Base-by-base conservation (phyloP, 1,140 invertebrate species). In the Hyposmocoma kahamanoa region DNA sequence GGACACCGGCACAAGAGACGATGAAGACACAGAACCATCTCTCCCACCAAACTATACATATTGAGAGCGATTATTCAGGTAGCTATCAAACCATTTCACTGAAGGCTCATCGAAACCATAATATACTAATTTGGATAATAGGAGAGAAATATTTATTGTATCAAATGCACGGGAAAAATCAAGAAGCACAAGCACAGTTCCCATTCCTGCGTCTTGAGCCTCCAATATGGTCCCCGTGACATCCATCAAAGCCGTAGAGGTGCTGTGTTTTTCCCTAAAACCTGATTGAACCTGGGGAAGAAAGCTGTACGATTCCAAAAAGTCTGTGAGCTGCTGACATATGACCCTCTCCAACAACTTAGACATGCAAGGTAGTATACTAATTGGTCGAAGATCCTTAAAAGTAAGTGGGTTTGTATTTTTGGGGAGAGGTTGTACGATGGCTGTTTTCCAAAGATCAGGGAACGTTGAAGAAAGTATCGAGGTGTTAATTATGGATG, bases 321-420 rank as follows among this genome's bases (percentile, higher is more conserved):
- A 44, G 8, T 17, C 11, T 2, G 17, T 5, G 30, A 44, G 4
- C 17, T 44, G 42, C 15, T 13, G 9, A 19, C 18, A 28, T 9
- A 44, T 13, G 2, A 44, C 42, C 8, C 11, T 28, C 15, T 44
- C 22, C 6, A 44, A 6, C 8, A 39, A 15, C 20, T 39, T 39
- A 3, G 36, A 39, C 6, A 39, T 3, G n/a, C 36, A 39, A 13
- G 42, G 42, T 28, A 44, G 19, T 17, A 44, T 44, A 30, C 42
- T 44, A 8, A 44, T 44, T 15, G 42, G 42, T 18, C 42, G 22
- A 18, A 44, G 24, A 19, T 44, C 22, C 18, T 39, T 47, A 26
- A 26, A 19, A 47, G 3, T 24, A 22, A 10, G 3, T 15, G 32
- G 19, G 11, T 34, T 36, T n/a, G 15, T 21, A 6, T 17, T 17